phyloP scores from a whole-genome alignment of 2,797 vertebrate species.

The Eulemur coronatus region DNA sequence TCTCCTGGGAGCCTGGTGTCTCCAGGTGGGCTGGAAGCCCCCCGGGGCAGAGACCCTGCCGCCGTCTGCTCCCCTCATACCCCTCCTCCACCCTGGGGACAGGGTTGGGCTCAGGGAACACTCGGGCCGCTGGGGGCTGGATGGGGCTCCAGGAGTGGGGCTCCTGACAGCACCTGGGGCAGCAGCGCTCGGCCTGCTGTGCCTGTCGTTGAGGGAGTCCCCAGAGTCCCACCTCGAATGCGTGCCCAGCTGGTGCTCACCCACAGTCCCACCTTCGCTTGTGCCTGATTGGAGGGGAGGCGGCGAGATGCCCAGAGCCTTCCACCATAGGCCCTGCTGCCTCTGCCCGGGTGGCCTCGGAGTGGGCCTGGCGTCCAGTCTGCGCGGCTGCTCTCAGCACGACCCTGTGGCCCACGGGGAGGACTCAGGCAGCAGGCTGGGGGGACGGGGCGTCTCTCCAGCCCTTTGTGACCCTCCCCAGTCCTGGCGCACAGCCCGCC shows the following conservation, averaged over 20 bases:
- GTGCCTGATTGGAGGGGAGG: rapidly evolving
- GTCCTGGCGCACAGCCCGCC: rapidly evolving
- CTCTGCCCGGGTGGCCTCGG: neutral
- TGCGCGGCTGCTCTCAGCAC: neutral
- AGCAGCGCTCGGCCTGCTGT: rapidly evolving
- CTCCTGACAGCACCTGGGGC: rapidly evolving
- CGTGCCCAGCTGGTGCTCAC: rapidly evolving
- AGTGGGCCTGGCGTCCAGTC: no score
- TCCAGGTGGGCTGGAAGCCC: neutral
- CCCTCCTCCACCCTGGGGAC: neutral
- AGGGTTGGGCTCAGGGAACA: neutral
- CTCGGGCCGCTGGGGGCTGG: rapidly evolving
- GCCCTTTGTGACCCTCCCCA: neutral
- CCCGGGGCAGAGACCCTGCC: no score
- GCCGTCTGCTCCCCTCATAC: neutral
- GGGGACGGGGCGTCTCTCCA: neutral
- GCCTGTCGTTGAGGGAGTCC: neutral
- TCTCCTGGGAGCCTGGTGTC: rapidly evolving
- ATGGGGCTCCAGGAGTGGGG: neutral
- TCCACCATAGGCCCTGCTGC: rapidly evolving
- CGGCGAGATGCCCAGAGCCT: rapidly evolving
- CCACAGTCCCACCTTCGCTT: neutral
- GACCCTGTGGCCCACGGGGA: neutral
- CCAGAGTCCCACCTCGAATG: rapidly evolving
- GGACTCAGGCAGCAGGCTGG: no score